Conservation (phyloP, 2,888 invertebrate genomes). For the Apomyelois bistriatella region DNA sequence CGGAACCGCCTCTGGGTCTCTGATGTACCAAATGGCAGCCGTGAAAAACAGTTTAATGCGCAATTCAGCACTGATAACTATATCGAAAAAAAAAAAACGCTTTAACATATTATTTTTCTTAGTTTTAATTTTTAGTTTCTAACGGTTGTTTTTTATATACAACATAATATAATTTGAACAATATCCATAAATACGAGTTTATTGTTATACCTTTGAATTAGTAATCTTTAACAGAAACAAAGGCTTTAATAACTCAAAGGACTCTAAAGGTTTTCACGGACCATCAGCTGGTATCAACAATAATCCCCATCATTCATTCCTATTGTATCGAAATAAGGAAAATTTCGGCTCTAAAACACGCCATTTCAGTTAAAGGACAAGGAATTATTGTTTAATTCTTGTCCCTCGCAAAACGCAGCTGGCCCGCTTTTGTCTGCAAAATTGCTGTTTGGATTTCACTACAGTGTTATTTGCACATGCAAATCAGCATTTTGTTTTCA, state of each 20-base stretch:
- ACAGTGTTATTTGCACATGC: constrained; percentile 76
- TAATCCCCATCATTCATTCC: constrained; percentile 19
- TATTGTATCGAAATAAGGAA: constrained; percentile 22
- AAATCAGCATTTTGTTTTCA: constrained; percentile 76
- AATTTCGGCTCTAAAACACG: constrained; percentile 25
- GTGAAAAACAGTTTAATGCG: too few relatives aligned
- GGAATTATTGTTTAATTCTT: constrained; percentile 70
- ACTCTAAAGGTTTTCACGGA: constrained; percentile 4
- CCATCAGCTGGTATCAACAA: constrained; percentile 8
- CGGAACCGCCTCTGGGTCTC: too few relatives aligned
- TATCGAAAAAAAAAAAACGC: too few relatives aligned
- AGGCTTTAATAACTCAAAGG: constrained; percentile 2
- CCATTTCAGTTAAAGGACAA: constrained; percentile 48
- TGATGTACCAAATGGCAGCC: too few relatives aligned
- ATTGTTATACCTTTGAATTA: not conserved
- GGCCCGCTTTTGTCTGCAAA: constrained; percentile 65
- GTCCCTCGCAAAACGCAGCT: constrained; percentile 55
- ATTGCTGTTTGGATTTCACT: constrained; percentile 76
- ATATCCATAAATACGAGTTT: not conserved
- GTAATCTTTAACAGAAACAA: not conserved
- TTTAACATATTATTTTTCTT: too few relatives aligned
- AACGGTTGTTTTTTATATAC: too few relatives aligned
- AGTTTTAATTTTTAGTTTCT: too few relatives aligned
- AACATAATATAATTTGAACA: too few relatives aligned
- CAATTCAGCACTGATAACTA: too few relatives aligned